phyloP scores from a whole-genome alignment of 2,797 vertebrate species.

The Sebastes nivosus region DNA sequence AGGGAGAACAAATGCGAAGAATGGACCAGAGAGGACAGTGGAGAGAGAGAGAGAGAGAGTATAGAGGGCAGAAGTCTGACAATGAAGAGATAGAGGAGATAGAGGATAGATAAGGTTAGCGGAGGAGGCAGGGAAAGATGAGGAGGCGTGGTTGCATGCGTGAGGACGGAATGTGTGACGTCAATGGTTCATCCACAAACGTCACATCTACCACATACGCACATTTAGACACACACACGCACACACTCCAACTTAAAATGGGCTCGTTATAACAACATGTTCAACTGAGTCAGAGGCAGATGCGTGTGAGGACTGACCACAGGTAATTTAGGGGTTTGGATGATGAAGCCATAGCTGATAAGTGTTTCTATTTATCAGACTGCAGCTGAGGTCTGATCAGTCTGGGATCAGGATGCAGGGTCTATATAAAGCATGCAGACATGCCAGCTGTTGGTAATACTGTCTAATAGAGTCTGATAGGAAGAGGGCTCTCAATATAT shows the following conservation, averaged over 20 bases:
- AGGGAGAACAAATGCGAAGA: not conserved
- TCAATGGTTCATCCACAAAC: slow-evolving; percentile 4
- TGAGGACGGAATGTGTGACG: not conserved
- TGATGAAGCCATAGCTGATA: not conserved
- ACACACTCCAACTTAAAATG: not conserved
- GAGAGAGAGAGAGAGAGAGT: not conserved
- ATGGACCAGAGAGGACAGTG: not conserved
- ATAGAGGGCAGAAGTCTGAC: not conserved
- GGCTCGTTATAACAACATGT: not conserved
- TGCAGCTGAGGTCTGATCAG: slow-evolving; percentile 1
- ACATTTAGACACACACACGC: not conserved
- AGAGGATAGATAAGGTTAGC: not conserved
- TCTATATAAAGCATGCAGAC: slow-evolving; percentile 1
- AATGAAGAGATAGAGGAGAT: not conserved
- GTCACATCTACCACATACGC: not conserved
- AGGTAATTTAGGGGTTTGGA: not conserved
- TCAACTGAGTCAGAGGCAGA: not conserved
- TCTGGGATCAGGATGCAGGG: not conserved
- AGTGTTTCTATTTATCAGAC: not conserved
- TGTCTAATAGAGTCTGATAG: slow-evolving; percentile 7
- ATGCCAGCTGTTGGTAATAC: slow-evolving; percentile 1
- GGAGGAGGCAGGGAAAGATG: not conserved
- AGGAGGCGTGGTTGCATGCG: not conserved
- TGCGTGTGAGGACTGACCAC: not conserved
- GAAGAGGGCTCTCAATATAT: not conserved